Evolutionary conservation across 2,888 invertebrate genomes (phyloP), one percentile per base, ranked within the genome.

Genomic region (Drosophila subquinaria): DNA sequence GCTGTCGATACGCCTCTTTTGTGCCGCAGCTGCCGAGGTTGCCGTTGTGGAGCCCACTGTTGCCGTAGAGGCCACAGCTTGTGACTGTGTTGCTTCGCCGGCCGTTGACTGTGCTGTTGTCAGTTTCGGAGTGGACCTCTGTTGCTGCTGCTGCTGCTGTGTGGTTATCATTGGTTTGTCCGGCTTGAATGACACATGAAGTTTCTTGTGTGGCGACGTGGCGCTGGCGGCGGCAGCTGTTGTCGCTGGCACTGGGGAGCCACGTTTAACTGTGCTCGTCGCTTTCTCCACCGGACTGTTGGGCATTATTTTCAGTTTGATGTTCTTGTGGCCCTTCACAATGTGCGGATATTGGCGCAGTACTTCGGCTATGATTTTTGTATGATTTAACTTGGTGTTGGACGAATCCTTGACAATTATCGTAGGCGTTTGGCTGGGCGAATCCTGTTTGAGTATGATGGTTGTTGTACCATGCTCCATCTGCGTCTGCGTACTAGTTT

Each of bases 281-380:
- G 79, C 72, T 62, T 92, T 92, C 1, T 92, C 90, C 36, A 90
- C 64, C 5, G 88, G 78, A 60, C 71, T 79, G 66, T 89, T 95
- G 66, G 96, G 95, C 92, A 97, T 94, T 73, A 97, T 97, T 93
- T 97, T 97, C 15, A 97, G 92, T 90, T 96, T 96, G 36, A 97
- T 97, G 88, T 97, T 97, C 91, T 97, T 97, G 89, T 96, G 97
- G 84, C 96, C 96, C 91, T 96, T 97, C 0, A 97, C 96, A 69
- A 97, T 94, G 92, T 97, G 96, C 0, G 97, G 97, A 94, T 97
- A 97, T 91, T 97, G 97, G 80, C 97, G 97, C 40, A 97, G 92
- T 0, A 97, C 97, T 93, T 97, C 97, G 69, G 96, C 95, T 64
- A 97, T 97, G 57, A 97, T 97, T 93, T 97, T 97, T 0, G 97